Evolutionary conservation across 2,113 vertebrate species (phyloP).

Genomic region (Copsychus sechellarum): DNA sequence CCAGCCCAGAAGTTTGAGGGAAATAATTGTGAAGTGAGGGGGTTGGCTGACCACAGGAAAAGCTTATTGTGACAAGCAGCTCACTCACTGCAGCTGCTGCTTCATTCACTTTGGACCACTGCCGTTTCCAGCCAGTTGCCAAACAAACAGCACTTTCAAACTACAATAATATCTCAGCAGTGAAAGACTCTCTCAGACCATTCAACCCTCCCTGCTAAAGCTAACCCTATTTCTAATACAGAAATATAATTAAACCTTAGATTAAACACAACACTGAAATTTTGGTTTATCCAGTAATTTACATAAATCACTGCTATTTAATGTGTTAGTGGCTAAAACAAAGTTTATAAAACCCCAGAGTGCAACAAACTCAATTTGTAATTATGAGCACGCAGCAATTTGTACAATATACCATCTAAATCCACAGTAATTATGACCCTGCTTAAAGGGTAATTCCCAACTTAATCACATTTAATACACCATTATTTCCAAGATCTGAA

Average conservation of each 20-base stretch:
- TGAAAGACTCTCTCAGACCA: background rate
- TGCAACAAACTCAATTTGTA: slow-evolving; percentile 51
- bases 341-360: slow-evolving; percentile 62
- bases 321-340: slow-evolving; percentile 49
- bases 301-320: slow-evolving; percentile 50
- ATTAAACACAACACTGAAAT: background rate
- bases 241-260: background rate
- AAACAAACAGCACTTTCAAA: background rate
- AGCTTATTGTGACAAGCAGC: background rate
- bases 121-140: background rate
- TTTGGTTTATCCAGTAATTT: slow-evolving; percentile 32
- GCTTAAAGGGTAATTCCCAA: slow-evolving; percentile 54
- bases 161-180: background rate
- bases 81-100: background rate
- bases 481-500: background rate
- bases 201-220: background rate
- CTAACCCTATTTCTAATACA: background rate
- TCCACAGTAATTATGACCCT: slow-evolving; percentile 59
- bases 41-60: background rate
- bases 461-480: slow-evolving; percentile 52
- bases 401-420: slow-evolving; percentile 38
- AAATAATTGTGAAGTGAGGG: background rate
- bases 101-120: background rate
- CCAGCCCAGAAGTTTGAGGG: background rate
- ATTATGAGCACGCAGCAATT: slow-evolving; percentile 54